Base-by-base conservation (phyloP, 2,113 vertebrate genomes). In the Camelus dromedarius region DNA sequence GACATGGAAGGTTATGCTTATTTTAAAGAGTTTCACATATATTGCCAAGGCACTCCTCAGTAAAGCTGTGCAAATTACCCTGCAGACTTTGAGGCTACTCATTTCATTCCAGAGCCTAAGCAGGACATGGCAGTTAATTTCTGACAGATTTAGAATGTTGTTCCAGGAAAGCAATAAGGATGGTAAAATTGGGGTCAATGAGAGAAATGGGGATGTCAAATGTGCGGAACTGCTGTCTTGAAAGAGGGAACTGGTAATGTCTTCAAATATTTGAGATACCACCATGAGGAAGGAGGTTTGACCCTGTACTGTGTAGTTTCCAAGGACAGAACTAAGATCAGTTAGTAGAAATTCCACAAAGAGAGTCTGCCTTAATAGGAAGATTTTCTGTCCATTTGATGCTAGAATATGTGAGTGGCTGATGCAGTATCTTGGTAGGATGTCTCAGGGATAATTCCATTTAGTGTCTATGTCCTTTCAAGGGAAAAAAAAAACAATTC, bases 321-420 rank as follows among this genome's bases (percentile, higher is more conserved):
- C 19, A 77, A 76, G 8, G 54, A 46, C 5, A 94, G 24, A 73
- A 35, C n/a, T 32, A 72, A 69, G 13, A 76, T 35, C 66, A 22
- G 30, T 76, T 54, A 20, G 15, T 32, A 75, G 20, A 89, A 16
- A 16, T 73, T 88, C 66, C 35, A 83, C 76, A 82, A 76, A 90
- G 6, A 84, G 83, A 91, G 10, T 42, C n/a, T 35, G 10, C 20
- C 8, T 82, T 48, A 46, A 42, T 8, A 42, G 30, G n/a, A 90
- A 62, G 67, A 72, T 96, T 92, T 89, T 93, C 35, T 38, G 64
- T 66, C 48, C 75, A n/a, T 56, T 93, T 60, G 76, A 62, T 54
- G 62, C 48, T 72, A 46, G 79, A 67, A 79, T 86, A 42, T 56
- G 10, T 19, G 46, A 73, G 19, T 32, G 8, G 13, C 10, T 72